Base-by-base conservation (phyloP, 2,888 invertebrate species). In the Ennomos fuscantarius region DNA sequence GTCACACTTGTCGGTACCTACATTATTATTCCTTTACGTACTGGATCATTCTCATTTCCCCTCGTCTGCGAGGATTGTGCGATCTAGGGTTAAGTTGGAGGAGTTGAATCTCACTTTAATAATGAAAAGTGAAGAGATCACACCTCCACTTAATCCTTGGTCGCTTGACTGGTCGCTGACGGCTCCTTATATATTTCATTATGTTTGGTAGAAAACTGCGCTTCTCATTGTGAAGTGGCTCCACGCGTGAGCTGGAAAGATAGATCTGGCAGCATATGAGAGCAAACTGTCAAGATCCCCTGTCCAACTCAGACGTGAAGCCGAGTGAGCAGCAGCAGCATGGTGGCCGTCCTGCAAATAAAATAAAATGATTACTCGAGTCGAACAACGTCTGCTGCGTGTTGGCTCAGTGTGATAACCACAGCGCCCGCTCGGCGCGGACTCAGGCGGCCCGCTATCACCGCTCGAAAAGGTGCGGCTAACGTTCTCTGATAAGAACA, bases 41-140 rank as follows among this genome's bases (percentile, higher is more conserved):
- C 24, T 24, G 24, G 6, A 6, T 24, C 6, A 6, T 3, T 6
- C 6, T 24, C 24, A 24, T 57, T 39, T 48, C 45, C 33, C 58
- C 59, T 59, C 52, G 56, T 73, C 69, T 67, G 66, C 40, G 82
- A 62, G 55, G 85, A 69, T 54, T 68, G 52, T 78, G 89, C 92
- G 84, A 78, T 79, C 82, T 78, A 84, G 92, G 88, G 84, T 92
- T 93, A 93, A 93, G 92, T 92, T 93, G 93, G 93, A 93, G 93
- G 93, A 93, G 93, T 93, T 93, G 93, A 93, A 93, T 93, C 93
- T 93, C 93, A 93, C 93, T 93, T 93, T 91, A 90, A 82, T 68
- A 75, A 83, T 78, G 87, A 89, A 93, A 93, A 93, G 93, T 93
- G 93, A 93, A 93, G 93, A 93, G 93, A 93, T 93, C 93, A 93